These are phyloP conservation scores for Peromyscus polionotus DNA, from an alignment of 2,113 vertebrate species.

Conservation along the genomic window DNA sequence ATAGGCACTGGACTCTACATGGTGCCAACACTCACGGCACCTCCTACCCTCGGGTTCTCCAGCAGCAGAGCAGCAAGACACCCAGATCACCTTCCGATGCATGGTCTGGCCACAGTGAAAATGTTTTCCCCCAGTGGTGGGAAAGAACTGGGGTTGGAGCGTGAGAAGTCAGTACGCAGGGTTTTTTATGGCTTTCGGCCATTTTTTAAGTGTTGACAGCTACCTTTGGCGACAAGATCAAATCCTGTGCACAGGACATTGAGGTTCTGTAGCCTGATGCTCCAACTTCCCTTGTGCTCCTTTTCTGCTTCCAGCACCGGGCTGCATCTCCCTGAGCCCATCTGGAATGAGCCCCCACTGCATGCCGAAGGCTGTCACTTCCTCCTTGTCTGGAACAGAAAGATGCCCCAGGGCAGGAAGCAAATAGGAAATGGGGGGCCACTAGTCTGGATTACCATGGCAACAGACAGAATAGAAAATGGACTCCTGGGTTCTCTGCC, in stretches of 20 bases:
- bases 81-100: neutral
- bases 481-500: too few species aligned
- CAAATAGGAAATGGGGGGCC: neutral
- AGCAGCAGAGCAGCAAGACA: neutral
- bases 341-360: neutral
- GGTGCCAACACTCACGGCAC: fast-evolving
- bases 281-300: neutral
- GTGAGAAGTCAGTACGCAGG: neutral
- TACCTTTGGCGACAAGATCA: neutral
- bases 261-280: neutral
- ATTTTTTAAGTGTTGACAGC: too few species aligned
- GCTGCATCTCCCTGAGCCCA: neutral
- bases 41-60: neutral
- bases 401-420: neutral
- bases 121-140: too few species aligned
- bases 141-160: neutral
- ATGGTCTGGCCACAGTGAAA: too few species aligned
- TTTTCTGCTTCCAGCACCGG: neutral
- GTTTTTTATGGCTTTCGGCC: fast-evolving
- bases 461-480: neutral
- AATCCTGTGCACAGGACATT: too few species aligned
- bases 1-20: fast-evolving
- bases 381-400: neutral
- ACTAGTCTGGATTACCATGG: neutral
- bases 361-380: neutral